phyloP scores from a whole-genome alignment of 2,797 vertebrate genomes.

The Lates japonicus region DNA sequence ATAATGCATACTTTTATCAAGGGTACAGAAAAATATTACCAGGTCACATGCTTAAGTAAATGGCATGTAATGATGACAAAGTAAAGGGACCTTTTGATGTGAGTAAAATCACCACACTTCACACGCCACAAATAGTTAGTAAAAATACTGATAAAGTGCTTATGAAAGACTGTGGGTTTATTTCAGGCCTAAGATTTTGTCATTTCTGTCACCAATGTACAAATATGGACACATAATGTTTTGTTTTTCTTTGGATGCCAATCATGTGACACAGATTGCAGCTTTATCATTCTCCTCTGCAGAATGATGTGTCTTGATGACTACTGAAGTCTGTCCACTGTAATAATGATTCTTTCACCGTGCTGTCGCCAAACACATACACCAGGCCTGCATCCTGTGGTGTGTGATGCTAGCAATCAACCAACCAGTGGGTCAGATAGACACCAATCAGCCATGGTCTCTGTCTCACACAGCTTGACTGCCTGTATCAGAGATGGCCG shows the following conservation, averaged over 20 bases:
- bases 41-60: conserved; percentile 34
- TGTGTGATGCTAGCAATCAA: conserved; percentile 81
- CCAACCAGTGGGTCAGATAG: conserved; percentile 80
- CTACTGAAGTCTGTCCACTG: conserved; percentile 44
- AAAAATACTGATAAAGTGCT: conserved; percentile 26
- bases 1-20: conserved; percentile 35
- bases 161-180: neutral
- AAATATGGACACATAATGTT: neutral
- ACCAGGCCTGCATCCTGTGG: conserved; percentile 62
- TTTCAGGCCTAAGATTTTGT: conserved; percentile 10
- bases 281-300: conserved; percentile 17
- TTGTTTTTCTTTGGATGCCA: conserved; percentile 3
- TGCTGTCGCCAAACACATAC: conserved; percentile 69
- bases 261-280: conserved; percentile 28
- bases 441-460: conserved; percentile 81
- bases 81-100: conserved; percentile 10
- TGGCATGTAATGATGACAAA: conserved; percentile 23
- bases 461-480: conserved; percentile 75
- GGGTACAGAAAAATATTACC: conserved; percentile 11
- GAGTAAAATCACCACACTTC: conserved; percentile 1
- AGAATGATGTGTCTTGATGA: conserved; percentile 41
- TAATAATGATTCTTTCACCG: conserved; percentile 56
- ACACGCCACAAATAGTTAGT: neutral
- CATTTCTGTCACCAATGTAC: neutral
- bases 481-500: conserved; percentile 71